Evolutionary conservation across 2,113 vertebrate species (phyloP).

Genomic region (Xiphias gladius): DNA sequence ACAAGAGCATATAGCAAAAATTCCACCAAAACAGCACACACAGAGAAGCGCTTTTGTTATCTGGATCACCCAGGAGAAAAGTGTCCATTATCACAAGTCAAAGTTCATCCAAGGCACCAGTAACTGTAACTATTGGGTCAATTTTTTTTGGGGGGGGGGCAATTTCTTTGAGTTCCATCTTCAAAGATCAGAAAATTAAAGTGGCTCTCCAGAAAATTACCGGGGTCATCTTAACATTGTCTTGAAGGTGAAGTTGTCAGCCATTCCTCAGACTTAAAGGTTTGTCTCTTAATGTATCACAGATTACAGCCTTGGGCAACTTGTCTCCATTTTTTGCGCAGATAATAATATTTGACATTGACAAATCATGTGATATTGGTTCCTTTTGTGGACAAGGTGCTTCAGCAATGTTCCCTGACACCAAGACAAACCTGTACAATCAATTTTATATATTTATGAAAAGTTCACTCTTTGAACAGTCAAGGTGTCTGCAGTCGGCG

Average conservation of each 20-base stretch:
- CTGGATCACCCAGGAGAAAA: neutral
- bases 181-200: constrained; percentile 15
- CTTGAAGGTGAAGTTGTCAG: neutral
- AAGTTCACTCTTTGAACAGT: constrained; percentile 31
- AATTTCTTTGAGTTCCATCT: neutral
- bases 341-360: constrained; percentile 28
- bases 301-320: neutral
- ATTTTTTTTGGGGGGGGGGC: constrained; percentile 11
- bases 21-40: constrained; percentile 20
- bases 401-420: constrained; percentile 10
- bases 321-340: constrained; percentile 18
- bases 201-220: neutral
- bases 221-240: neutral
- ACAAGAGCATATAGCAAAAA: constrained; percentile 11
- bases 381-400: constrained; percentile 5
- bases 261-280: constrained; percentile 18
- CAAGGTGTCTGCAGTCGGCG: neutral
- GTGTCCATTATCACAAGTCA: constrained; percentile 32
- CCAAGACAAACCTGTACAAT: constrained; percentile 25
- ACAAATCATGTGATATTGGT: constrained; percentile 11
- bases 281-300: constrained; percentile 7
- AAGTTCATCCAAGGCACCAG: neutral
- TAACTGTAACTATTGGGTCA: neutral
- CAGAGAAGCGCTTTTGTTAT: constrained; percentile 14
- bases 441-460: constrained; percentile 31